Evolutionary conservation across 2,797 vertebrate genomes (phyloP).

Genomic region (Propithecus deckenii): DNA sequence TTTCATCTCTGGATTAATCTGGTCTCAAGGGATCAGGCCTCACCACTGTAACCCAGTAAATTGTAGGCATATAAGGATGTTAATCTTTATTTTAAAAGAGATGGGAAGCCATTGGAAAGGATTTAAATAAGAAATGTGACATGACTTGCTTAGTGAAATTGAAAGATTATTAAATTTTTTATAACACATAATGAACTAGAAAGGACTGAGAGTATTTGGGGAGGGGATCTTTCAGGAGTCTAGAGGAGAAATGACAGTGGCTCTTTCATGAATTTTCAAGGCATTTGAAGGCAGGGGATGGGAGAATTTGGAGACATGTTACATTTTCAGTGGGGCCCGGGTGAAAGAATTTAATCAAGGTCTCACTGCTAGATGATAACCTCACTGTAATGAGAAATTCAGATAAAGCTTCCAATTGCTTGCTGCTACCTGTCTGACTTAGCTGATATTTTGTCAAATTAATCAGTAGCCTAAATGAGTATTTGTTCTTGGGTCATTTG

Average conservation of each 20-base stretch:
- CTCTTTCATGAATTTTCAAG: not conserved
- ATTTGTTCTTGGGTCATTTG: not conserved
- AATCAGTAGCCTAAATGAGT: not conserved
- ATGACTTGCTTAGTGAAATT: not conserved
- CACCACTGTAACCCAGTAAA: not conserved
- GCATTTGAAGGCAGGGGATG: not conserved
- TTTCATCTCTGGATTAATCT: not conserved
- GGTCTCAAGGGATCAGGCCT: not conserved
- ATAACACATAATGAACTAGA: not conserved
- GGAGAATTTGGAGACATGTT: not conserved
- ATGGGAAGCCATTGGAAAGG: not conserved
- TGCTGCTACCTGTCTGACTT: not conserved
- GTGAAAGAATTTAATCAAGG: not conserved
- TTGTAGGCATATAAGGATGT: not conserved
- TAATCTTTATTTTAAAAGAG: not conserved
- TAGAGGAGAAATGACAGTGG: not conserved
- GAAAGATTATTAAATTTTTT: not conserved
- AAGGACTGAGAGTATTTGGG: not conserved
- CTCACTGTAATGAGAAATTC: not conserved
- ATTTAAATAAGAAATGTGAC: not conserved
- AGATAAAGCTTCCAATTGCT: not conserved
- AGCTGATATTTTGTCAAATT: not conserved
- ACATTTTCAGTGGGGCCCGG: not conserved
- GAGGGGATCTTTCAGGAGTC: not conserved
- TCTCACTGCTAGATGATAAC: not conserved